phyloP scores from a whole-genome alignment of 2,113 vertebrate genomes.

The Myotis brandtii region DNA sequence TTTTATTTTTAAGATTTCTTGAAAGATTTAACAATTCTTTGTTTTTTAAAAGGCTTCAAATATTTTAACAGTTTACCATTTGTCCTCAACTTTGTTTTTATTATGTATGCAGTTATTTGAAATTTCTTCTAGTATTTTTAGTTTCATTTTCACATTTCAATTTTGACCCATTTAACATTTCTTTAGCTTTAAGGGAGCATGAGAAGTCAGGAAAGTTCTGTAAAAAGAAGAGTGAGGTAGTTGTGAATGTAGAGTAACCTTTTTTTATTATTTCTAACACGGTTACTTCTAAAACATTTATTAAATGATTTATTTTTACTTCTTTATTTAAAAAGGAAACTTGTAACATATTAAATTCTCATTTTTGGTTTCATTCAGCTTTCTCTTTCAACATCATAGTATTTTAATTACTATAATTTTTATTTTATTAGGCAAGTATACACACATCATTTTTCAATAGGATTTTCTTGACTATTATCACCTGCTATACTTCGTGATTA shows the following conservation, averaged over 20 bases:
- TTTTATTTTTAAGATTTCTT: background rate
- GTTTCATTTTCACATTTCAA: background rate
- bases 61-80: slow-evolving; percentile 3
- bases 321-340: background rate
- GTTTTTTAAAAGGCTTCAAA: background rate
- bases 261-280: background rate
- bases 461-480: background rate
- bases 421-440: slow-evolving; percentile 6
- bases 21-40: background rate
- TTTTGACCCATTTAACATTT: background rate
- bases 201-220: background rate
- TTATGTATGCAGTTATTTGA: background rate
- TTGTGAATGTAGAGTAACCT: background rate
- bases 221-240: background rate
- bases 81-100: background rate
- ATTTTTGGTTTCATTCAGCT: background rate
- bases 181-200: background rate
- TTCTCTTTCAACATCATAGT: background rate
- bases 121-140: background rate
- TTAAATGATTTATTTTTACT: slow-evolving; percentile 16
- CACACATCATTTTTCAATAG: background rate
- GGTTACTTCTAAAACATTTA: slow-evolving; percentile 1
- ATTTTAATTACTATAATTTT: slow-evolving; percentile 12
- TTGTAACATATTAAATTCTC: background rate
- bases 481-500: background rate